Conservation (phyloP, 2,797 vertebrate species). For the Lacerta agilis region DNA sequence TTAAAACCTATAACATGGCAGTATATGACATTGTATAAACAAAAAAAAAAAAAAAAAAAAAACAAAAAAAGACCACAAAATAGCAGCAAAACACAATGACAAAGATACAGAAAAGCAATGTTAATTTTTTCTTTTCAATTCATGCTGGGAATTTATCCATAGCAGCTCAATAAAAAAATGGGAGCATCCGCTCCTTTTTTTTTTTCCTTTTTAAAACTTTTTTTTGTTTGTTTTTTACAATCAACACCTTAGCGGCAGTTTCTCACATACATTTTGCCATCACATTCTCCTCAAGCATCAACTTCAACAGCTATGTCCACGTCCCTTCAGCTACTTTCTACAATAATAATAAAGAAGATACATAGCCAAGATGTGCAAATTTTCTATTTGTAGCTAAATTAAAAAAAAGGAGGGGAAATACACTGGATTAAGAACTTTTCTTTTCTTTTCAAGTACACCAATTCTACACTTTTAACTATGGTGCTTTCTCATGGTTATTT, state of each 20-base stretch:
- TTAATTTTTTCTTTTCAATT: slow-evolving; percentile 83
- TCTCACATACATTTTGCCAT: slow-evolving; percentile 82
- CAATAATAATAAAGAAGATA: slow-evolving; percentile 77
- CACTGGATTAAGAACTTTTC: slow-evolving; percentile 74
- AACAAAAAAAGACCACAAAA: slow-evolving; percentile 83
- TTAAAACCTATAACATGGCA: slow-evolving; percentile 90
- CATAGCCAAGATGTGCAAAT: slow-evolving; percentile 91
- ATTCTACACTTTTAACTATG: slow-evolving; percentile 69
- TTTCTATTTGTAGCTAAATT: slow-evolving; percentile 81
- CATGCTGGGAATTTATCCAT: slow-evolving; percentile 90
- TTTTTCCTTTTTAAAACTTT: slow-evolving; percentile 65
- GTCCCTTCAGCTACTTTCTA: slow-evolving; percentile 80
- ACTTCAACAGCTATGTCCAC: slow-evolving; percentile 76
- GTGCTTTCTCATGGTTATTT: slow-evolving; percentile 61
- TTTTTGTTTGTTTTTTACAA: slow-evolving; percentile 80
- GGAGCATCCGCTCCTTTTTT: slow-evolving; percentile 84
- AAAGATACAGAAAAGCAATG: slow-evolving; percentile 88
- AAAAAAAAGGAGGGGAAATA: slow-evolving; percentile 58
- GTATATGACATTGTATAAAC: slow-evolving; percentile 91
- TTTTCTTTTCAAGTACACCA: slow-evolving; percentile 72
- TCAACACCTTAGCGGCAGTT: slow-evolving; percentile 85
- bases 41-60: slow-evolving; percentile 60
- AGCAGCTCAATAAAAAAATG: slow-evolving; percentile 88
- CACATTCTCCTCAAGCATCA: slow-evolving; percentile 81
- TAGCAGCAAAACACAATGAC: slow-evolving; percentile 96